Evolutionary conservation across 2,888 invertebrate genomes (phyloP).

Genomic region (Apantesis nais): DNA sequence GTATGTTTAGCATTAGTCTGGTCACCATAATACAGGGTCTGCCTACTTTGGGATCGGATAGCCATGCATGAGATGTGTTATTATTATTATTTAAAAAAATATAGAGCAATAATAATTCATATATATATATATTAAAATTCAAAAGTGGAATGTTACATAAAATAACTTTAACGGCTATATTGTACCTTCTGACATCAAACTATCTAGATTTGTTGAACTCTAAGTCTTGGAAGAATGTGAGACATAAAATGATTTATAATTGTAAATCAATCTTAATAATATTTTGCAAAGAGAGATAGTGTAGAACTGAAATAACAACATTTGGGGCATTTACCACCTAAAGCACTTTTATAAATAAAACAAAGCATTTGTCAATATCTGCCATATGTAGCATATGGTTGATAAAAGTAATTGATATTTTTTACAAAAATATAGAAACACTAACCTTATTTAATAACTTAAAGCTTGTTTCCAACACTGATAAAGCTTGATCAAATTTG

Average conservation of each 20-base stretch:
- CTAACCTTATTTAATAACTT: constrained; percentile 85
- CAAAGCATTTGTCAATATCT: background rate
- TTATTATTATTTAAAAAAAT: too few species aligned
- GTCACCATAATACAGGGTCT: too few species aligned
- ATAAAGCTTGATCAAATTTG: constrained; percentile 87
- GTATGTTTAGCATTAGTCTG: too few species aligned
- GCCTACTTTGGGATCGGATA: too few species aligned
- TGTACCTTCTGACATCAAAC: background rate
- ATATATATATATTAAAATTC: too few species aligned
- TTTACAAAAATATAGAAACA: background rate
- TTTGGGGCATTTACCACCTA: background rate
- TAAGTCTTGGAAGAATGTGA: constrained; percentile 88
- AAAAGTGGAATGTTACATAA: background rate
- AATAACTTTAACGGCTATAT: background rate
- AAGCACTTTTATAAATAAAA: background rate
- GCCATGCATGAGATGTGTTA: too few species aligned
- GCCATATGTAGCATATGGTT: background rate
- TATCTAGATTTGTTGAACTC: constrained; percentile 87
- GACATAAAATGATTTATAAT: constrained; percentile 56
- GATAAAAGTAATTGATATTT: background rate
- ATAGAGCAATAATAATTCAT: too few species aligned
- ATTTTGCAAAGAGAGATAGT: background rate
- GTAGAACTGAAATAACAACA: background rate
- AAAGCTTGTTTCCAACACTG: constrained; percentile 88
- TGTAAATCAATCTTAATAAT: background rate